These are phyloP conservation scores for Enteromius mattozi DNA, from an alignment of 2,797 vertebrate species.

Conservation along the genomic window DNA sequence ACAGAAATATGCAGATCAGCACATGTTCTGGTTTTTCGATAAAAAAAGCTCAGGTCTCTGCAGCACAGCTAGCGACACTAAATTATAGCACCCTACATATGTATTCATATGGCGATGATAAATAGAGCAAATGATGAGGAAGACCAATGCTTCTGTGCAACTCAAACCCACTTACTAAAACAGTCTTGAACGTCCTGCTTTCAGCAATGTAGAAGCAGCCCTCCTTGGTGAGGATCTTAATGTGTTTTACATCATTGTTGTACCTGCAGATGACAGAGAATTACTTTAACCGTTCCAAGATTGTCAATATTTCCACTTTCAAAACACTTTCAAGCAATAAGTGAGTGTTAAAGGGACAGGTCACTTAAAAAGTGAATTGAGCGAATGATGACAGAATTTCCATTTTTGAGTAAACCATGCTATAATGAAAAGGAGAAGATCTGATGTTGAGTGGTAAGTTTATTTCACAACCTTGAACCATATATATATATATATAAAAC, in stretches of 20 bases:
- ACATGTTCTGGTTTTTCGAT: conserved; percentile 6
- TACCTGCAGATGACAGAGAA: conserved; percentile 94
- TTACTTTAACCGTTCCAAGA: conserved; percentile 26
- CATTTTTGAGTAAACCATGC: background rate
- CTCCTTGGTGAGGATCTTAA: conserved; percentile 97
- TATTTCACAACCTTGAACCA: background rate
- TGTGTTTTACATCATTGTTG: conserved; percentile 98
- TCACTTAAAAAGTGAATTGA: background rate
- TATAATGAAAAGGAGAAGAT: background rate
- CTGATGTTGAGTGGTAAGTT: background rate
- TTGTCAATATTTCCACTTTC: background rate
- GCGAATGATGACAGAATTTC: background rate
- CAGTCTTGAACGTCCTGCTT: conserved; percentile 96
- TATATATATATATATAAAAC: too few relatives aligned
- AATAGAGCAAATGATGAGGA: conserved; percentile 26
- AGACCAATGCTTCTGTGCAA: conserved; percentile 7
- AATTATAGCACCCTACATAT: conserved; percentile 42
- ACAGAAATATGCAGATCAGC: conserved; percentile 45
- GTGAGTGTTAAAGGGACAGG: background rate
- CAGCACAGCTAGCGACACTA: conserved; percentile 25
- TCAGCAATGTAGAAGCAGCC: conserved; percentile 95
- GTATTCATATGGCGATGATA: conserved; percentile 19
- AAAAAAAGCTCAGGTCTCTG: conserved; percentile 36
- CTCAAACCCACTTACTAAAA: conserved; percentile 87
- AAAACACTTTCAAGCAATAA: background rate